Evolutionary conservation across 1,140 invertebrate species (phyloP).

Genomic region (Zeugodacus cucurbitae): DNA sequence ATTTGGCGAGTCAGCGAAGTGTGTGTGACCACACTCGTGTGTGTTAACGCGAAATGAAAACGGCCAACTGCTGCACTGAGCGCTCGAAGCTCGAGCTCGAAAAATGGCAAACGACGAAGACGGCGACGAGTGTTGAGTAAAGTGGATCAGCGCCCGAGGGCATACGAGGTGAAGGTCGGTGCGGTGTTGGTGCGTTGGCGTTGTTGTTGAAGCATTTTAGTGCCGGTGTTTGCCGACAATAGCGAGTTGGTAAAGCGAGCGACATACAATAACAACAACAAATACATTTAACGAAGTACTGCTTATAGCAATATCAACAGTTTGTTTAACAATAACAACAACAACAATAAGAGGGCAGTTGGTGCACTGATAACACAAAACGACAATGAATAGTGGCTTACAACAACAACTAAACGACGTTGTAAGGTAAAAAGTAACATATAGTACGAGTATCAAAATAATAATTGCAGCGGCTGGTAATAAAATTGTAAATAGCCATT

Average conservation of each 20-base stretch:
- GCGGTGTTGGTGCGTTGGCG: not conserved
- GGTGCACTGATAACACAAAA: not conserved
- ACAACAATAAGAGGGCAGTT: not conserved
- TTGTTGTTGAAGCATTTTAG: not conserved
- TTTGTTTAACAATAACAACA: not conserved
- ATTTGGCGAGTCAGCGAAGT: not conserved
- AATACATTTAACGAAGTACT: not conserved
- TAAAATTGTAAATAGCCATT: not conserved
- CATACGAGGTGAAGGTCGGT: not conserved
- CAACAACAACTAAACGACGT: not conserved
- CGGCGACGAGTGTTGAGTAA: not conserved
- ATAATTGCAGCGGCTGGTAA: not conserved
- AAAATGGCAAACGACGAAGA: not conserved
- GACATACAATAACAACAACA: no score
- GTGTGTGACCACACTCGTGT: not conserved
- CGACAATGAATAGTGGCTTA: not conserved
- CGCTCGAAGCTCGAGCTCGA: not conserved
- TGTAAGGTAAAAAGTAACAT: not conserved
- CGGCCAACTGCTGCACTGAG: no score
- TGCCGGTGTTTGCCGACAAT: not conserved
- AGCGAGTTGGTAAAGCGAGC: not conserved
- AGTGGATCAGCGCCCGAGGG: slow-evolving; percentile 4
- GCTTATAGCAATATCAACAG: not conserved
- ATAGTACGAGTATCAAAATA: not conserved
- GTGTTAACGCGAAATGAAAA: not conserved